These are phyloP conservation scores for Meiosimyza decipiens DNA, from an alignment of 2,888 invertebrate species.

Conservation along the genomic window DNA sequence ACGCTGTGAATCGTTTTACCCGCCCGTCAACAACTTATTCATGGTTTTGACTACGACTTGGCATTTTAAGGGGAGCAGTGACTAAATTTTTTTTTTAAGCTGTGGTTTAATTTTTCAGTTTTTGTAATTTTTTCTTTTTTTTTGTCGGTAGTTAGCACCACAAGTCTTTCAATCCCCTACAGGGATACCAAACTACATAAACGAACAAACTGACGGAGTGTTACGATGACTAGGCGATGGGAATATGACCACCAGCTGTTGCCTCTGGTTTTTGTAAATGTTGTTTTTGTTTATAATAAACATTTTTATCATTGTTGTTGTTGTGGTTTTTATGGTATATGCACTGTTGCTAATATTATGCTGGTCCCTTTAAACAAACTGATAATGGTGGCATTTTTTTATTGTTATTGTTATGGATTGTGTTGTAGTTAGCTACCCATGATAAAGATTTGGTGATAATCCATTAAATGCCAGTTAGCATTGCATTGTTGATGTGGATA, in stretches of 20 bases:
- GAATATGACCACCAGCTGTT: slow-evolving; percentile 37
- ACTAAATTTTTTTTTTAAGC: slow-evolving; percentile 27
- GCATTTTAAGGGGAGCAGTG: slow-evolving; percentile 1
- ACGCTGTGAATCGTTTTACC: not conserved
- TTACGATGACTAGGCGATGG: slow-evolving; percentile 29
- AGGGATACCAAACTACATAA: slow-evolving; percentile 1
- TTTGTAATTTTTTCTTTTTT: slow-evolving; percentile 1
- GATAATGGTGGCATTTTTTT: slow-evolving; percentile 4
- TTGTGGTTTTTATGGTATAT: slow-evolving; percentile 12
- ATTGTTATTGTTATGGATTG: slow-evolving; percentile 10
- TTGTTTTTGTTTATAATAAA: slow-evolving; percentile 20
- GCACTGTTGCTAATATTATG: not conserved
- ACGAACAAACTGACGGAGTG: slow-evolving; percentile 14
- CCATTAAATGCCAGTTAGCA: too few species aligned
- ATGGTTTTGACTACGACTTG: not conserved
- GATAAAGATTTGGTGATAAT: too few species aligned
- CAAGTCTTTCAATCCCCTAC: slow-evolving; percentile 25
- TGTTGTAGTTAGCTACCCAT: not conserved
- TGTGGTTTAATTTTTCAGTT: not conserved
- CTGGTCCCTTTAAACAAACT: slow-evolving; percentile 5
- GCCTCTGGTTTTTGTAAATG: slow-evolving; percentile 26
- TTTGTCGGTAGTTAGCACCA: slow-evolving; percentile 20
- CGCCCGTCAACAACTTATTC: slow-evolving; percentile 29
- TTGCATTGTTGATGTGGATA: too few species aligned
- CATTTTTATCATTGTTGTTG: slow-evolving; percentile 20